These are phyloP conservation scores for Procambarus clarkii DNA, from an alignment of 1,140 invertebrate genomes.

Conservation along the genomic window DNA sequence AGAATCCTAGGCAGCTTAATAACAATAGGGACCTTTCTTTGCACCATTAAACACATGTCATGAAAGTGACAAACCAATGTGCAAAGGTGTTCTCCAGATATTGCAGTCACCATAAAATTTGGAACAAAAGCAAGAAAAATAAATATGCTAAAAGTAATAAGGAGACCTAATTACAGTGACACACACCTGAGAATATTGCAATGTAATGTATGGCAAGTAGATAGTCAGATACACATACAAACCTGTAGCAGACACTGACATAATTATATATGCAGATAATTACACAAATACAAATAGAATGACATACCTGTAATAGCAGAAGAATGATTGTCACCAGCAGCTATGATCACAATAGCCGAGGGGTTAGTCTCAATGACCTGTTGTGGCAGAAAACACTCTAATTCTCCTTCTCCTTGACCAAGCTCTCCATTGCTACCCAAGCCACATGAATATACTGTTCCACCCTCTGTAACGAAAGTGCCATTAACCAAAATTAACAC, in stretches of 20 bases:
- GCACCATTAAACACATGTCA: too few relatives aligned
- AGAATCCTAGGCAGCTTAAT: too few relatives aligned
- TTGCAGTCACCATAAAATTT: too few relatives aligned
- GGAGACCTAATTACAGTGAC: too few relatives aligned
- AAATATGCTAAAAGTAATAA: too few relatives aligned
- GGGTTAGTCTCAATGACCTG: conserved; percentile 75
- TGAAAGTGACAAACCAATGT: too few relatives aligned
- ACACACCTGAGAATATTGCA: too few relatives aligned
- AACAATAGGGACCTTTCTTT: too few relatives aligned
- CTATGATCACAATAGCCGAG: conserved; percentile 78
- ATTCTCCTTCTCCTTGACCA: conserved; percentile 78
- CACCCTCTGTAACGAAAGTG: conserved; percentile 79
- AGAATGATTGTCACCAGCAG: conserved; percentile 84
- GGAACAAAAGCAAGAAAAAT: too few relatives aligned
- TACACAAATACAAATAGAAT: background rate
- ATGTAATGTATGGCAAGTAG: too few relatives aligned
- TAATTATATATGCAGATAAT: background rate
- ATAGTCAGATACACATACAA: background rate
- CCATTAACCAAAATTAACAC: background rate
- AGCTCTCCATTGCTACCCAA: conserved; percentile 83
- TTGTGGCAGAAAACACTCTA: conserved; percentile 74
- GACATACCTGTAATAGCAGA: conserved; percentile 82
- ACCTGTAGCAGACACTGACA: background rate
- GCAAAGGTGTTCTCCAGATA: too few relatives aligned
- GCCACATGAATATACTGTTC: conserved; percentile 82